Evolutionary conservation across 2,113 vertebrate genomes (phyloP), one percentile per base, ranked within the genome.

Genomic region (Leuciscus idus): DNA sequence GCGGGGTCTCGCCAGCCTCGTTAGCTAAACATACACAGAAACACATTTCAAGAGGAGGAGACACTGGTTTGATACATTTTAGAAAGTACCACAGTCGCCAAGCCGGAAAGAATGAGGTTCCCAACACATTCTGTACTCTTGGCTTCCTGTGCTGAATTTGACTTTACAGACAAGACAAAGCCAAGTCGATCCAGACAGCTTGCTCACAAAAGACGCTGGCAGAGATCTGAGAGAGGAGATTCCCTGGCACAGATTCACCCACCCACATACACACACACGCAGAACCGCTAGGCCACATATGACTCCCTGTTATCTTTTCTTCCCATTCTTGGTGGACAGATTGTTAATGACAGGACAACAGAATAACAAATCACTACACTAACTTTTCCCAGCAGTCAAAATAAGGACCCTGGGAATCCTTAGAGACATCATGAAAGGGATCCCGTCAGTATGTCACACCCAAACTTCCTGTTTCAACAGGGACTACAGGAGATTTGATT

Each of bases 1-100:
- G 92, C 0, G 98, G 97, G 0, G 98, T 99, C 95, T 99, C 98
- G 77, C 98, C 98, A 0, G 96, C 95, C 92, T 99, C 98, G 30
- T 99, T 99, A 76, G 98, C 98, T 99, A 75, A 19, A 83, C 50
- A 23, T 11, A 84, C 76, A 26, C 11, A 83, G 8, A 90, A 88
- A 86, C 88, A 83, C 64, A 87, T 36, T 70, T 36, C 30, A 62
- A 62, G n/a, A 62, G 23, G n/a, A 11, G n/a, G 59, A 26, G 2
- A 83, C 61, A 19, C 4, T 36, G 26, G 7, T 76, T n/a, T 61
- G 52, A 80, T 28, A 30, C 30, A 30, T 21, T 28, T 43, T 2
- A 19, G 6, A 57, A 57, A 21, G 55, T 2, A 23, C 23, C 19
- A 23, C 19, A 57, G 19, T 21, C 19, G 19, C 55, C 19, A 79